Conservation (phyloP, 2,113 vertebrate species). For the Centrocercus urophasianus region DNA sequence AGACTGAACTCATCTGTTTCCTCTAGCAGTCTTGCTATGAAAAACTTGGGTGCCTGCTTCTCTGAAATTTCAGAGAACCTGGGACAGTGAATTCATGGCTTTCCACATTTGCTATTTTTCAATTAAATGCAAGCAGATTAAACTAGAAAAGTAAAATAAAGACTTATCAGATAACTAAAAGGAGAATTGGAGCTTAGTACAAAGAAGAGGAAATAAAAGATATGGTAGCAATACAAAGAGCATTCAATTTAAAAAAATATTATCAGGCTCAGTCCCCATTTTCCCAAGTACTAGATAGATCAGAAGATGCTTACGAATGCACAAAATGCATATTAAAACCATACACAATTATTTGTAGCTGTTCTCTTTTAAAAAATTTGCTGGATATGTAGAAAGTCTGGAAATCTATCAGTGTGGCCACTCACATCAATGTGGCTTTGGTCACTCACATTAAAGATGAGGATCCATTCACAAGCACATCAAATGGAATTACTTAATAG, state of each 20-base stretch:
- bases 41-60: background rate
- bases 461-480: background rate
- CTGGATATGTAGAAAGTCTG: background rate
- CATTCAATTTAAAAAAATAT: background rate
- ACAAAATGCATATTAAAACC: background rate
- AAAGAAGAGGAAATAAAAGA: background rate
- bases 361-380: background rate
- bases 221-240: background rate
- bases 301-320: constrained; percentile 8
- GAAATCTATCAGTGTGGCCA: background rate
- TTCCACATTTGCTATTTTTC: background rate
- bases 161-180: background rate
- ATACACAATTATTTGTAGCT: background rate
- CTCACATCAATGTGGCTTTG: background rate
- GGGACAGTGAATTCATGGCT: background rate
- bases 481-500: background rate
- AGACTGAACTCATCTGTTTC: background rate
- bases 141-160: background rate
- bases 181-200: fast-evolving
- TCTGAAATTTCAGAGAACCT: background rate
- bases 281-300: background rate
- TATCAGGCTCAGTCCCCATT: background rate
- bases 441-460: background rate
- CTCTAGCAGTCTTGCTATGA: background rate
- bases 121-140: background rate